Conservation (phyloP, 2,113 vertebrate genomes). For the Hippoglossus stenolepis region DNA sequence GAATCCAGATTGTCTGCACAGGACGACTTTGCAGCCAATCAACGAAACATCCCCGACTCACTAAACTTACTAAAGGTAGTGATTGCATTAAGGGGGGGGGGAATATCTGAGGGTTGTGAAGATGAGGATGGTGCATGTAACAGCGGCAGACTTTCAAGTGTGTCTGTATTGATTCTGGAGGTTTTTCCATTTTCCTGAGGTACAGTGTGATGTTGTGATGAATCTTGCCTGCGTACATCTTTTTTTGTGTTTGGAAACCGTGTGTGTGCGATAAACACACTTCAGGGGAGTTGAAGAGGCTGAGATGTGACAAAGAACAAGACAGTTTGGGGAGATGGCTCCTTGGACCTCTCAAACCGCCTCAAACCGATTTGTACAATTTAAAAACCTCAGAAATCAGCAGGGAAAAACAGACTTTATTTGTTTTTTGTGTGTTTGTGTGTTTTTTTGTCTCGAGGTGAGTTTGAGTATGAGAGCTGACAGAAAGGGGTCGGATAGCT, state of each 20-base stretch:
- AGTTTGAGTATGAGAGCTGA: constrained; percentile 35
- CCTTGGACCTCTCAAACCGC: not conserved
- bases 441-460: not conserved
- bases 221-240: not conserved
- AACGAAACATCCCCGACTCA: too few species aligned
- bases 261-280: not conserved
- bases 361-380: not conserved
- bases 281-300: too few species aligned
- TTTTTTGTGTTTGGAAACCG: not conserved
- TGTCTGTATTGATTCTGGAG: too few species aligned
- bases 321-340: not conserved
- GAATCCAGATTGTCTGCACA: too few species aligned
- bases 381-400: not conserved
- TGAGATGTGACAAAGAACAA: not conserved
- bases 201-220: too few species aligned
- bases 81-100: too few species aligned
- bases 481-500: constrained; percentile 54
- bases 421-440: not conserved
- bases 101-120: too few species aligned
- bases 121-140: too few species aligned
- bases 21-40: too few species aligned
- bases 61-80: too few species aligned
- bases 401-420: not conserved
- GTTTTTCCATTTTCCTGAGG: too few species aligned
- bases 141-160: too few species aligned